Evolutionary conservation across 2,888 invertebrate species (phyloP).

Genomic region (Thelaira solivaga): DNA sequence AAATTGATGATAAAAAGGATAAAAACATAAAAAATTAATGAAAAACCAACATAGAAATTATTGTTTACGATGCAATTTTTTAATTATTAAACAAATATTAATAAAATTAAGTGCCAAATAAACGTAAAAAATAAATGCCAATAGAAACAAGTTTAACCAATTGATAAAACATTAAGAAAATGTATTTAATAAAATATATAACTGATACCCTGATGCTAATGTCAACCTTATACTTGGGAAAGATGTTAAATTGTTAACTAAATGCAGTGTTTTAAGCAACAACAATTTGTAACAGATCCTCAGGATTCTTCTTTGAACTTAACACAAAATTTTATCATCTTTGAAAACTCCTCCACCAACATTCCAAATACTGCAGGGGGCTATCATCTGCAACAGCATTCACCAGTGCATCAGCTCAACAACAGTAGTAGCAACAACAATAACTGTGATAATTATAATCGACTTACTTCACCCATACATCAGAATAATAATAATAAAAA

Average conservation of each 20-base stretch:
- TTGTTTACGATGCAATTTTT: slow-evolving; percentile 32
- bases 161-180: slow-evolving; percentile 21
- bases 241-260: slow-evolving; percentile 56
- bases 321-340: slow-evolving; percentile 42
- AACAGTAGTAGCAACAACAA: slow-evolving; percentile 30
- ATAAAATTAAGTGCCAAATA: slow-evolving; percentile 54
- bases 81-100: neutral
- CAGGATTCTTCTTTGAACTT: slow-evolving; percentile 58
- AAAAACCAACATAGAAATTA: slow-evolving; percentile 19
- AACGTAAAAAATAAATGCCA: slow-evolving; percentile 53
- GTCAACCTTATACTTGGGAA: slow-evolving; percentile 5
- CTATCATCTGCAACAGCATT: slow-evolving; percentile 39
- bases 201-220: neutral
- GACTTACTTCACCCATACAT: slow-evolving; percentile 17
- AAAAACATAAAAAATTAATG: slow-evolving; percentile 47
- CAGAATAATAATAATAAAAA: slow-evolving; percentile 60
- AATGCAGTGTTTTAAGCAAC: slow-evolving; percentile 65
- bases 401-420: slow-evolving; percentile 27
- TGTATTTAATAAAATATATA: slow-evolving; percentile 7
- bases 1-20: slow-evolving; percentile 48
- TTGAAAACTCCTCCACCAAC: slow-evolving; percentile 48
- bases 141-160: slow-evolving; percentile 21
- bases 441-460: slow-evolving; percentile 52
- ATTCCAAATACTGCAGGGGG: slow-evolving; percentile 37
- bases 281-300: slow-evolving; percentile 54